These are phyloP conservation scores for Acestrorhynchus altus DNA, from an alignment of 2,797 vertebrate species.

Conservation along the genomic window DNA sequence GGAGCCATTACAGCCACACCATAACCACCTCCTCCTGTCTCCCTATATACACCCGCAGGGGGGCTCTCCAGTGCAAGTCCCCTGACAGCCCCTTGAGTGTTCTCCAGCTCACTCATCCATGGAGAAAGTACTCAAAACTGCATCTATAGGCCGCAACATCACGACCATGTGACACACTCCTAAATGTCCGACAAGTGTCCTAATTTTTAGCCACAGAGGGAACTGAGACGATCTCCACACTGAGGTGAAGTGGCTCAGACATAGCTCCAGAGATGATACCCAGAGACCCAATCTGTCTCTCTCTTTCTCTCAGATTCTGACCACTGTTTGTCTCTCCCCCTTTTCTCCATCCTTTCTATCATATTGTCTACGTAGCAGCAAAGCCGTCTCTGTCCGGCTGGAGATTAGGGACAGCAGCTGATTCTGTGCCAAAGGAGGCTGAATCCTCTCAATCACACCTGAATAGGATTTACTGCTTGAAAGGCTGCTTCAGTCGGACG, in stretches of 20 bases:
- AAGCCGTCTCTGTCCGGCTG: neutral
- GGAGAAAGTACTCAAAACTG: too few species aligned
- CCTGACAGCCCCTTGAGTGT: too few species aligned
- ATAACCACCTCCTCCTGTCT: too few species aligned
- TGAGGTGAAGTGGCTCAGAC: neutral
- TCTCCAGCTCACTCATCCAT: too few species aligned
- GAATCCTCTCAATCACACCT: conserved; percentile 12
- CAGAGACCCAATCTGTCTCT: neutral
- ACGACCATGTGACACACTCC: neutral
- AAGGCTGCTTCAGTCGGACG: neutral
- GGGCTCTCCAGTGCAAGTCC: too few species aligned
- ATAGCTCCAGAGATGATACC: conserved; percentile 20
- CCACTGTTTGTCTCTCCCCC: neutral
- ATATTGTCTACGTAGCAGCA: conserved; percentile 7
- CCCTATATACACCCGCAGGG: too few species aligned
- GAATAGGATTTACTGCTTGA: conserved; percentile 1
- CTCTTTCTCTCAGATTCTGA: neutral
- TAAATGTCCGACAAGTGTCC: neutral
- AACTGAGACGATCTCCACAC: neutral
- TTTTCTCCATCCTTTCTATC: conserved; percentile 7
- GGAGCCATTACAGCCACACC: too few species aligned
- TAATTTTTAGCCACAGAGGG: neutral
- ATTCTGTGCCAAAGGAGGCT: neutral
- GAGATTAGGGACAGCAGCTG: conserved; percentile 14
- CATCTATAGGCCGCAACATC: too few species aligned